Conservation (phyloP, 1,140 invertebrate genomes). For the Hydropsyche tenuis region DNA sequence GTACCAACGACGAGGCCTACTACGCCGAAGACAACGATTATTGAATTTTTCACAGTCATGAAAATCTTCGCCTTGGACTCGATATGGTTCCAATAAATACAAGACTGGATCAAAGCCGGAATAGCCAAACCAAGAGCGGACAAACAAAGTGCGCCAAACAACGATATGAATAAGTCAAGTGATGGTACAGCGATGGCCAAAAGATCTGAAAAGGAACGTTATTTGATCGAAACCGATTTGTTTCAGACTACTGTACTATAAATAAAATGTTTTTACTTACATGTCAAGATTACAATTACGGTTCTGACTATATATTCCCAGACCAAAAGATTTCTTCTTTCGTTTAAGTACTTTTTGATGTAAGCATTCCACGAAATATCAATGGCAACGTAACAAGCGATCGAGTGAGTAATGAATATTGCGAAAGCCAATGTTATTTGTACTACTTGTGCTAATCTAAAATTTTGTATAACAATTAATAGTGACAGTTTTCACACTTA, state of each 20-base stretch:
- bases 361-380: slow-evolving; percentile 79
- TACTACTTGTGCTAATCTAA: slow-evolving; percentile 74
- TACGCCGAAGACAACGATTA: slow-evolving; percentile 72
- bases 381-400: slow-evolving; percentile 90
- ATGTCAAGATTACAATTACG: slow-evolving; percentile 58
- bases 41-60: slow-evolving; percentile 71
- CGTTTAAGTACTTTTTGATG: slow-evolving; percentile 49
- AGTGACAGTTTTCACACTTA: too few relatives aligned
- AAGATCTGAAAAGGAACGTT: slow-evolving; percentile 67
- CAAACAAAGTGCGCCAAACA: slow-evolving; percentile 84
- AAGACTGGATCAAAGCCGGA: slow-evolving; percentile 80
- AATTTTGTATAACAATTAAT: slow-evolving; percentile 43
- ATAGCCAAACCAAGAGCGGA: slow-evolving; percentile 84
- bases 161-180: slow-evolving; percentile 83
- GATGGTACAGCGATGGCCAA: slow-evolving; percentile 81
- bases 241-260: not conserved
- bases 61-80: slow-evolving; percentile 57
- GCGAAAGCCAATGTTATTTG: slow-evolving; percentile 79
- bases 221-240: too few relatives aligned
- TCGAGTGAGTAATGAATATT: slow-evolving; percentile 83
- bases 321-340: slow-evolving; percentile 53
- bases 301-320: slow-evolving; percentile 60
- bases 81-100: slow-evolving; percentile 68
- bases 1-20: slow-evolving; percentile 74
- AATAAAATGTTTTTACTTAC: slow-evolving; percentile 52